Evolutionary conservation across 2,888 invertebrate species (phyloP).

Genomic region (Cybosia mesomella): DNA sequence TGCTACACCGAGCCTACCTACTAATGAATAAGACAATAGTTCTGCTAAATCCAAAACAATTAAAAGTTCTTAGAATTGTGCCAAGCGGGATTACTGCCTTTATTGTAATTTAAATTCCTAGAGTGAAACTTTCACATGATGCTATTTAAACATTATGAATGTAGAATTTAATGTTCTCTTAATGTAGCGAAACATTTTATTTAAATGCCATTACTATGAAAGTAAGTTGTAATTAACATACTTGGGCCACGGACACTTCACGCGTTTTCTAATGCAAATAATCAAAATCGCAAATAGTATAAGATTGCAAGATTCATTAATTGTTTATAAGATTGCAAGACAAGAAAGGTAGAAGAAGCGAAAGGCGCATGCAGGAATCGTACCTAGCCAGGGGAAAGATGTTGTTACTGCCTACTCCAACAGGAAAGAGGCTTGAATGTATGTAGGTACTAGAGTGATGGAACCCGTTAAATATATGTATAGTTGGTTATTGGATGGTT

Average conservation of each 20-base stretch:
- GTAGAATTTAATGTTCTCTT: slow-evolving; percentile 3
- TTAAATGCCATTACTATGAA: slow-evolving; percentile 8
- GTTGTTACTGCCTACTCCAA: background rate
- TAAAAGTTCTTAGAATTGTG: background rate
- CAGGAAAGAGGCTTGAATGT: background rate
- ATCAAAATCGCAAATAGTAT: background rate
- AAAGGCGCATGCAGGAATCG: background rate
- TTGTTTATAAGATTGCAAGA: background rate
- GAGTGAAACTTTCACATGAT: background rate
- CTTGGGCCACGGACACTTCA: background rate
- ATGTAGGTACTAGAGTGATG: no score
- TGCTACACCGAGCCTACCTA: background rate
- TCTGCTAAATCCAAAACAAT: background rate
- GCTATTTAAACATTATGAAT: background rate
- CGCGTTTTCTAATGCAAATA: background rate
- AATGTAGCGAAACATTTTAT: slow-evolving; percentile 5
- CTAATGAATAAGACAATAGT: background rate
- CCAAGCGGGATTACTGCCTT: background rate
- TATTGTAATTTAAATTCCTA: background rate
- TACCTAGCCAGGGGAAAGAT: background rate
- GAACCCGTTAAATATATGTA: no score
- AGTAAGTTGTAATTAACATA: slow-evolving; percentile 25
- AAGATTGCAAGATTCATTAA: no score
- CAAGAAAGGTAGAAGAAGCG: background rate
- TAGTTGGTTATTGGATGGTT: no score